These are phyloP conservation scores for Cheilosia vernalis DNA, from an alignment of 2,888 invertebrate species.

Conservation along the genomic window DNA sequence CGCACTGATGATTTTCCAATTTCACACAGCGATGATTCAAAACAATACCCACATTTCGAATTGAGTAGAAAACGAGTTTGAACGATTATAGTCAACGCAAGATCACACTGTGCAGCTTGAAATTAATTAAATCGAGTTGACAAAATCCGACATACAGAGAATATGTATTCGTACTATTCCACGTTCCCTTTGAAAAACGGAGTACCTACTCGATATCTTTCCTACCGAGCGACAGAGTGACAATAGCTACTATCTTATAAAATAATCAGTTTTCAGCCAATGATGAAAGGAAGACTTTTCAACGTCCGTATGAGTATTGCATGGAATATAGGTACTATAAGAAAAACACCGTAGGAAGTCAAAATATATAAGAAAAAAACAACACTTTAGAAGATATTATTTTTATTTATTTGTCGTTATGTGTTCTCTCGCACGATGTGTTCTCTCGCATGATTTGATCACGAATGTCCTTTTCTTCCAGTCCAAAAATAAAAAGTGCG, in stretches of 20 bases:
- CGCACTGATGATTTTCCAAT: conserved; percentile 7
- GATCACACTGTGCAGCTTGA: conserved; percentile 6
- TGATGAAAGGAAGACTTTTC: neutral
- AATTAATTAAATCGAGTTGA: conserved; percentile 1
- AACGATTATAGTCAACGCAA: neutral
- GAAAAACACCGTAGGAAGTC: no score
- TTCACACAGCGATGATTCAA: conserved; percentile 6
- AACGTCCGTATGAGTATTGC: no score
- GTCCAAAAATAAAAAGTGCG: no score
- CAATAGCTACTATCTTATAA: neutral
- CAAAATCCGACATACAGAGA: neutral
- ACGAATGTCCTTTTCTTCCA: no score
- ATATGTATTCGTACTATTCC: neutral
- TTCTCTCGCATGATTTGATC: no score
- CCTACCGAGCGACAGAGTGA: neutral
- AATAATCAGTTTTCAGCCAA: neutral
- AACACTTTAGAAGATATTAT: no score
- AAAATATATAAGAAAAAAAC: no score
- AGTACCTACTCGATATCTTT: no score
- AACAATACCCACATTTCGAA: conserved; percentile 4
- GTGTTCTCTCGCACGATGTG: no score
- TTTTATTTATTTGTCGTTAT: no score
- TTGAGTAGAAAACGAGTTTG: neutral
- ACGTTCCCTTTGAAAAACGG: neutral
- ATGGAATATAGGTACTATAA: no score